Conservation (phyloP, 2,888 invertebrate species). For the Limnephilus lunatus region DNA sequence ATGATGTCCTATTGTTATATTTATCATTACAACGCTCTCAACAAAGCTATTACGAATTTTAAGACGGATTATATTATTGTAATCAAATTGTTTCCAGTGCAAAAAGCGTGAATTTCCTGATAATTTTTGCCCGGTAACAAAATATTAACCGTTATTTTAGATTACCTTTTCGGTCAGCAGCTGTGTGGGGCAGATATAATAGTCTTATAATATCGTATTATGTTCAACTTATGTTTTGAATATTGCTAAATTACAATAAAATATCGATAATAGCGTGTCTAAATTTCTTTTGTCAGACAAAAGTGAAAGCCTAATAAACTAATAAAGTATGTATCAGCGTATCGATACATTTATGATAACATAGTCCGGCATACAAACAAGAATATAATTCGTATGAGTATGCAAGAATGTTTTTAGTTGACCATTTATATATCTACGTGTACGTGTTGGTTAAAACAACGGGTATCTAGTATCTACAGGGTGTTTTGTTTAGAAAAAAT, state of each 20-base stretch:
- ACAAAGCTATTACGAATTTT: neutral
- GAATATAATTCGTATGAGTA: neutral
- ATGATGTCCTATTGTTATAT: neutral
- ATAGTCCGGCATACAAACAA: conserved; percentile 2
- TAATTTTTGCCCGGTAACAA: neutral
- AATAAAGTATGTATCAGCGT: neutral
- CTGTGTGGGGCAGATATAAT: neutral
- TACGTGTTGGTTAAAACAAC: neutral
- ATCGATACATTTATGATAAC: neutral
- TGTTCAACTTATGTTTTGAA: neutral
- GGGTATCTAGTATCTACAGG: neutral
- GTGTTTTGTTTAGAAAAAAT: conserved; percentile 19
- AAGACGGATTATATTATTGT: neutral
- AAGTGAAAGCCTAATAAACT: conserved; percentile 24
- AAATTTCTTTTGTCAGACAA: neutral
- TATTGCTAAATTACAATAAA: neutral
- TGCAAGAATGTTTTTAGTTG: conserved; percentile 18
- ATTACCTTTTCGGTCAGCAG: neutral
- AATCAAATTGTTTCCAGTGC: neutral
- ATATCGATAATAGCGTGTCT: neutral
- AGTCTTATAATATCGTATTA: neutral
- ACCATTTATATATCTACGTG: conserved; percentile 17
- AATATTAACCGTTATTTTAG: neutral
- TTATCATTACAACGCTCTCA: neutral
- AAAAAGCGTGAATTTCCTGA: neutral